Evolutionary conservation across 2,888 invertebrate genomes (phyloP).

Genomic region (Rotaria sp.): DNA sequence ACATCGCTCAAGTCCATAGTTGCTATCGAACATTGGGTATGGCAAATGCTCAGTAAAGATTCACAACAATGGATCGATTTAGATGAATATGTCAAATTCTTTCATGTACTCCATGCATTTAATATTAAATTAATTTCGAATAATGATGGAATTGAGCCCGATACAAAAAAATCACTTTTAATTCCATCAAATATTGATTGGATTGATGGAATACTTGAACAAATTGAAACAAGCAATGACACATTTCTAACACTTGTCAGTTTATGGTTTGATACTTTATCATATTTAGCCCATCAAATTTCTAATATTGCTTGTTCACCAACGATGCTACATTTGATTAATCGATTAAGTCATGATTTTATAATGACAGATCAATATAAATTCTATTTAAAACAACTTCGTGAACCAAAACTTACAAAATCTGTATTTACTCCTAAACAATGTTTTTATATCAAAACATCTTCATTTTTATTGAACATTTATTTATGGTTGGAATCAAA

Average conservation of each 20-base stretch:
- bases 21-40: not conserved
- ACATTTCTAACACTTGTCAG: not conserved
- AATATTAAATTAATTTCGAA: not conserved
- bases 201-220: not conserved
- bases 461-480: not conserved
- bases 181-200: not conserved
- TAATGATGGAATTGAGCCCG: not conserved
- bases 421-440: not conserved
- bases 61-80: not conserved
- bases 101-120: not conserved
- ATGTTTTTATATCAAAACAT: not conserved
- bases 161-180: not conserved
- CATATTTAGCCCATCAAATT: not conserved
- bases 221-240: not conserved
- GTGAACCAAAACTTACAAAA: not conserved
- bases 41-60: not conserved
- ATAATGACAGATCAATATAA: not conserved
- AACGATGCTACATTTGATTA: not conserved
- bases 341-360: not conserved
- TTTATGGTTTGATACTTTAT: not conserved
- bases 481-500: not conserved
- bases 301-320: not conserved
- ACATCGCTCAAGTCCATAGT: not conserved
- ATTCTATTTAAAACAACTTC: not conserved
- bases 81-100: not conserved